These are phyloP conservation scores for Notechis scutatus DNA, from an alignment of 2,113 vertebrate genomes.

Conservation along the genomic window DNA sequence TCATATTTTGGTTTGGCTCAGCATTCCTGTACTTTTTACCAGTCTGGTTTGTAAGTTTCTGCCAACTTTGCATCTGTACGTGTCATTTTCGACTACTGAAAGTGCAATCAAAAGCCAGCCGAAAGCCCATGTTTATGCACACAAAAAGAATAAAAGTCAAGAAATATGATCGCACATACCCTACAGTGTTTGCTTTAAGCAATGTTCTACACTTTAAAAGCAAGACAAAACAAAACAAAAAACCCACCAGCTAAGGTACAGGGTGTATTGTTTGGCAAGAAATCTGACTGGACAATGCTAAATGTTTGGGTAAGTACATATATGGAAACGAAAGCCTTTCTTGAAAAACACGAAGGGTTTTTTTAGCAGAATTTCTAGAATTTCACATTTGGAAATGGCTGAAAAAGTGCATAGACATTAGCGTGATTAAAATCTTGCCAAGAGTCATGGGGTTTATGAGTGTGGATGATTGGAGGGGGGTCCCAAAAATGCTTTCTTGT, in stretches of 20 bases:
- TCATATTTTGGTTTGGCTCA: slow-evolving; percentile 70
- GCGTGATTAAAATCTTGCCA: neutral
- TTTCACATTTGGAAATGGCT: slow-evolving; percentile 73
- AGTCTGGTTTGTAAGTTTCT: slow-evolving; percentile 57
- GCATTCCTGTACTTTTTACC: slow-evolving; percentile 66
- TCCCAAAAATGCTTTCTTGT: too few species aligned
- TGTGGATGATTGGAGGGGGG: neutral
- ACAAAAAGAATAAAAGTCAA: slow-evolving; percentile 64
- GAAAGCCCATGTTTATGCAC: slow-evolving; percentile 59
- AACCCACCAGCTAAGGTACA: slow-evolving; percentile 73
- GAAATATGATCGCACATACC: slow-evolving; percentile 71
- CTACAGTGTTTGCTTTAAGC: slow-evolving; percentile 68
- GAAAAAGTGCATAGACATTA: slow-evolving; percentile 70
- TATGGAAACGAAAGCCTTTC: slow-evolving; percentile 82
- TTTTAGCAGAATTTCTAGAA: slow-evolving; percentile 80
- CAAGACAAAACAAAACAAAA: neutral
- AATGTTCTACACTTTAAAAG: slow-evolving; percentile 62
- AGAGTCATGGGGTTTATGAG: neutral
- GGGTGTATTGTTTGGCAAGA: slow-evolving; percentile 78
- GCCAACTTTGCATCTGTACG: slow-evolving; percentile 56
- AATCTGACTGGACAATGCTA: slow-evolving; percentile 77
- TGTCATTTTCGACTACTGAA: slow-evolving; percentile 67
- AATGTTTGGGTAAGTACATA: slow-evolving; percentile 79
- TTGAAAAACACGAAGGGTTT: slow-evolving; percentile 73
- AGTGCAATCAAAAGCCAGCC: slow-evolving; percentile 53